Conservation (phyloP, 2,888 invertebrate species). For the Mantis religiosa region DNA sequence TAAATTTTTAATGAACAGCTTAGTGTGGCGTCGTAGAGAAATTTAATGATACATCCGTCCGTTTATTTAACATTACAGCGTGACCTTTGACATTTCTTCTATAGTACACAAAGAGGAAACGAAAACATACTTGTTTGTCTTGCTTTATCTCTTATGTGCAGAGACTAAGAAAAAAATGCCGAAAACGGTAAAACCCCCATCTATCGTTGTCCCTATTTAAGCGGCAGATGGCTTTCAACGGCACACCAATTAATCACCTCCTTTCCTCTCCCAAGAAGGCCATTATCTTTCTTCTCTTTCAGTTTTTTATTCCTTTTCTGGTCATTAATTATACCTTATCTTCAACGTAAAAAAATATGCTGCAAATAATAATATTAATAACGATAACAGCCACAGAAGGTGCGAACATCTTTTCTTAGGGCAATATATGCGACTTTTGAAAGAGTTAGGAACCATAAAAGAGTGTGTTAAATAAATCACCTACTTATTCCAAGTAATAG, state of each 20-base stretch:
- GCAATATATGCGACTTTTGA: too few relatives aligned
- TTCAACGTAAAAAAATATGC: not conserved
- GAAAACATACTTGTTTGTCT: not conserved
- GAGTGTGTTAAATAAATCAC: too few relatives aligned
- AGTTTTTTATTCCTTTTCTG: not conserved
- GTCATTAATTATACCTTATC: not conserved
- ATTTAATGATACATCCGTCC: not conserved
- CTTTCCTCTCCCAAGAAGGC: not conserved
- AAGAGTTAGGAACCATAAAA: too few relatives aligned
- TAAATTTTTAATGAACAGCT: not conserved
- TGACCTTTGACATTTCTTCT: not conserved
- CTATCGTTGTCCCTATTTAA: not conserved
- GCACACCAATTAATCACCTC: not conserved
- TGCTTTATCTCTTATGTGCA: not conserved
- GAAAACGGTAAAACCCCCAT: not conserved
- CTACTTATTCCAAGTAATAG: too few relatives aligned
- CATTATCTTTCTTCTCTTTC: not conserved
- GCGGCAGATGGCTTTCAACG: not conserved
- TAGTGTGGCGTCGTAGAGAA: not conserved
- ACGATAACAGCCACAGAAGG: too few relatives aligned
- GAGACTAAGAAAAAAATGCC: not conserved
- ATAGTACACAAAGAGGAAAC: not conserved
- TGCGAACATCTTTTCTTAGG: too few relatives aligned
- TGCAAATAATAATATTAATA: not conserved
- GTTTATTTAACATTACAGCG: not conserved